Evolutionary conservation across 2,113 vertebrate genomes (phyloP).

Genomic region (Nematolebias whitei): DNA sequence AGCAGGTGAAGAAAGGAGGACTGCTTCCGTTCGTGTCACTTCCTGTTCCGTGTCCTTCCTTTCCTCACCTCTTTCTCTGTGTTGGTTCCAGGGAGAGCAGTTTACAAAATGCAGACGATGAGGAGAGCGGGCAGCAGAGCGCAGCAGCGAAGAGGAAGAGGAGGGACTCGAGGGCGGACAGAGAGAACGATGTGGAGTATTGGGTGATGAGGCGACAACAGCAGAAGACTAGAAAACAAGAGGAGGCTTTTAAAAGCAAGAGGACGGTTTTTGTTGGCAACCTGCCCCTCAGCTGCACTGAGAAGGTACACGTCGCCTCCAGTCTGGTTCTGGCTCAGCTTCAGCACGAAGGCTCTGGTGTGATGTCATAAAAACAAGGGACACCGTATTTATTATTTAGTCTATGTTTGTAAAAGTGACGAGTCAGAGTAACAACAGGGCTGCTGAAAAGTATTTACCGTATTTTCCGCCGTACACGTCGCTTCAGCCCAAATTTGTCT

Average conservation of each 20-base stretch:
- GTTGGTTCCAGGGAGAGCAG: slow-evolving; percentile 78
- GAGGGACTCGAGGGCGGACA: background rate
- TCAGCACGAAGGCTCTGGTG: too few species aligned
- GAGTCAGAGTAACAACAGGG: too few species aligned
- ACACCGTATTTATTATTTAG: too few species aligned
- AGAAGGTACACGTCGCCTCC: slow-evolving; percentile 78
- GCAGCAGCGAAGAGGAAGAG: slow-evolving; percentile 57
- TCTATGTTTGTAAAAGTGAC: too few species aligned
- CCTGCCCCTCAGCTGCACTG: slow-evolving; percentile 83
- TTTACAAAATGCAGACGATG: slow-evolving; percentile 83
- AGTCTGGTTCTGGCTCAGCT: too few species aligned
- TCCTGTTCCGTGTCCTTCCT: background rate
- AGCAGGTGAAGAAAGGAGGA: slow-evolving; percentile 74
- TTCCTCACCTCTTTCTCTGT: background rate
- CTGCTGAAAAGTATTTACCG: too few species aligned
- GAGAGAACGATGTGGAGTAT: slow-evolving; percentile 1
- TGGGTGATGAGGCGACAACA: slow-evolving; percentile 50
- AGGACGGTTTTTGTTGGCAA: slow-evolving; percentile 92
- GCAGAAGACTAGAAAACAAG: slow-evolving; percentile 21
- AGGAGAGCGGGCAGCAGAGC: slow-evolving; percentile 46
- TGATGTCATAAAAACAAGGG: too few species aligned
- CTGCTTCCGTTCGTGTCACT: too few species aligned
- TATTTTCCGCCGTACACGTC: too few species aligned
- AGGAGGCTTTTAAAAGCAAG: slow-evolving; percentile 35
- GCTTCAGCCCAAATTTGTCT: too few species aligned